Conservation (phyloP, 2,888 invertebrate species). For the Orthosia cruda region DNA sequence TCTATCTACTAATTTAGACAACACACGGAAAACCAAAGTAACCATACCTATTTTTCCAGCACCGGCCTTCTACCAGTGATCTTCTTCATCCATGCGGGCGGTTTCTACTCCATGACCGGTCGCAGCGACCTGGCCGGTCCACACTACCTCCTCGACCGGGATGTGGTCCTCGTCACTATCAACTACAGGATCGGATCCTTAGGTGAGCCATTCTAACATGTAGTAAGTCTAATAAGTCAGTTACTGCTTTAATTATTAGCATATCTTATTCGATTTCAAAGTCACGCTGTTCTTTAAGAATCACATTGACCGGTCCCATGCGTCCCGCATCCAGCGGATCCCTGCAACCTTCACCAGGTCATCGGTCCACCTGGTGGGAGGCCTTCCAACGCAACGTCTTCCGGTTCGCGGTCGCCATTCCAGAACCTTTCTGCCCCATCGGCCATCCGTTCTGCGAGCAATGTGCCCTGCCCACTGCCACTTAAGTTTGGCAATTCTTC, state of each 20-base stretch:
- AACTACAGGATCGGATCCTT: slow-evolving; percentile 93
- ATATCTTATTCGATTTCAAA: not conserved
- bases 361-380: too few species aligned
- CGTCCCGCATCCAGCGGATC: too few species aligned
- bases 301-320: too few species aligned
- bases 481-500: too few species aligned
- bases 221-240: not conserved
- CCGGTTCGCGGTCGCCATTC: too few species aligned
- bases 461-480: too few species aligned
- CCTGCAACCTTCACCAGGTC: too few species aligned
- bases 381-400: too few species aligned
- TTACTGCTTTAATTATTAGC: too few species aligned
- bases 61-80: slow-evolving; percentile 90
- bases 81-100: slow-evolving; percentile 94
- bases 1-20: not conserved
- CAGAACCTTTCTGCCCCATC: too few species aligned
- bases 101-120: slow-evolving; percentile 90
- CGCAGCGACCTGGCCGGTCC: slow-evolving; percentile 89
- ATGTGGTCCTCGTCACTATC: slow-evolving; percentile 93
- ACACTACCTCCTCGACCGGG: slow-evolving; percentile 93
- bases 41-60: slow-evolving; percentile 51
- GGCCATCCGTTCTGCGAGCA: too few species aligned
- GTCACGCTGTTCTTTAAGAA: not conserved
- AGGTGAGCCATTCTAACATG: slow-evolving; percentile 68
- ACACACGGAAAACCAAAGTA: not conserved